Evolutionary conservation across 2,888 invertebrate genomes (phyloP), one percentile per base, ranked within the genome.

Genomic region (Hemithea aestivaria): DNA sequence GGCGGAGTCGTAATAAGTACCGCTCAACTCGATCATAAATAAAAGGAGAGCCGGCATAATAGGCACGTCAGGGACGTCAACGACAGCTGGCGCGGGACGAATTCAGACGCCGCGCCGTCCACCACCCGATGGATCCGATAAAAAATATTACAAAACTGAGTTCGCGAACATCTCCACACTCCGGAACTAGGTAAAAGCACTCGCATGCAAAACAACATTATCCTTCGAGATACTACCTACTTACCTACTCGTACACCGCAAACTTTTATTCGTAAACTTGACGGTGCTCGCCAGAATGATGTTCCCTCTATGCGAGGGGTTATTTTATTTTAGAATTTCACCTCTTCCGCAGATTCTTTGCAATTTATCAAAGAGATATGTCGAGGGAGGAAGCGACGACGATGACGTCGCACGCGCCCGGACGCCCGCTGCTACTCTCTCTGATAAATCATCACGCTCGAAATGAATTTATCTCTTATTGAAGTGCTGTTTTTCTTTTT

Each of bases 1-100:
- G 66, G 67, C 69, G 54, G 67, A 75, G 63, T 65, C 65, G 77
- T 74, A 82, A 79, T 82, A 81, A 80, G 77, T 73, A 70, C 65
- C 70, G 73, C 70, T 79, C 74, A 78, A 79, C 72, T 74, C 62
- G 70, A 67, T 73, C 78, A 78, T 82, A 82, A 83, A 83, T 83
- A 83, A 84, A 79, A 76, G 68, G 73, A 66, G 61, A 71, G 59
- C 59, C 53, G 66, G 67, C 70, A 72, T 73, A 72, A 76, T 71
- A 71, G 72, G 61, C 71, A 62, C 66, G 73, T 64, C 66, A 62
- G 67, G 60, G 65, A 67, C 78, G 78, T 80, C 83, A 78, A 59
- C 60, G 62, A 53, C 82, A 83, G 77, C 73, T 77, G 83, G 68
- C 73, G 74, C 72, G 46, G 58, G 56, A 53, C 60, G 61, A 66